These are phyloP conservation scores for Branchinecta lynchi DNA, from an alignment of 1,140 invertebrate species.

Conservation along the genomic window DNA sequence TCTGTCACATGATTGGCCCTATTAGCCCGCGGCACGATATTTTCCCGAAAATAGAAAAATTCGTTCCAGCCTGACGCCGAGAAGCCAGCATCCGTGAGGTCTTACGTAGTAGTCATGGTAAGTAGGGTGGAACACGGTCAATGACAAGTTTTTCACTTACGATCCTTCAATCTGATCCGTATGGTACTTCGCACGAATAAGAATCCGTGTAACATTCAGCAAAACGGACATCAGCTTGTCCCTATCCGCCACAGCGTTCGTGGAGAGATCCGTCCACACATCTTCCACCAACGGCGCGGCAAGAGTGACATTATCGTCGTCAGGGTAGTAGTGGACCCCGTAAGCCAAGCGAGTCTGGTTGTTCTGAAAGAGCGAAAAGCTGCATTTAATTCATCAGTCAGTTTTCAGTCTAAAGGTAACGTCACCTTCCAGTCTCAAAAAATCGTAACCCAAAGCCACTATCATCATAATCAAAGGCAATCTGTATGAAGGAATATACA, in stretches of 20 bases:
- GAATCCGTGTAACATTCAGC: conserved; percentile 55
- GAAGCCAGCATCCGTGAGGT: too few relatives aligned
- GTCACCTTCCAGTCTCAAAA: too few relatives aligned
- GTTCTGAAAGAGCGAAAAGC: not conserved
- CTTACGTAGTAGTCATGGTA: too few relatives aligned
- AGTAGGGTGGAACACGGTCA: too few relatives aligned
- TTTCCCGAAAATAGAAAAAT: too few relatives aligned
- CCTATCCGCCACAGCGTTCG: conserved; percentile 29
- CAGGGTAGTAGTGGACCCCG: conserved; percentile 12
- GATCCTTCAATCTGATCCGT: conserved; percentile 79
- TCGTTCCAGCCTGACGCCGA: too few relatives aligned
- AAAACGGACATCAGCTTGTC: conserved; percentile 67
- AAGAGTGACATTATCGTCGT: conserved; percentile 11
- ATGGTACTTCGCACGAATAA: conserved; percentile 81
- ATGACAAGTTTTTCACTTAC: conserved; percentile 36
- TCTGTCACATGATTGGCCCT: too few relatives aligned
- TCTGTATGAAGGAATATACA: too few relatives aligned
- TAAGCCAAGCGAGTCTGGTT: conserved; percentile 7
- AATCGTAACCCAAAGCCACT: too few relatives aligned
- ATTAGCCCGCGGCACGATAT: too few relatives aligned
- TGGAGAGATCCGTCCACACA: not conserved
- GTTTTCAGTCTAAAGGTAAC: too few relatives aligned
- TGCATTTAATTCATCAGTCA: conserved; percentile 16
- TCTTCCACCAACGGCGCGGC: not conserved
- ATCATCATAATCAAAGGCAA: too few relatives aligned